Evolutionary conservation across 2,888 invertebrate genomes (phyloP), one percentile per base, ranked within the genome.

Genomic region (Chrysomela aeneicollis): DNA sequence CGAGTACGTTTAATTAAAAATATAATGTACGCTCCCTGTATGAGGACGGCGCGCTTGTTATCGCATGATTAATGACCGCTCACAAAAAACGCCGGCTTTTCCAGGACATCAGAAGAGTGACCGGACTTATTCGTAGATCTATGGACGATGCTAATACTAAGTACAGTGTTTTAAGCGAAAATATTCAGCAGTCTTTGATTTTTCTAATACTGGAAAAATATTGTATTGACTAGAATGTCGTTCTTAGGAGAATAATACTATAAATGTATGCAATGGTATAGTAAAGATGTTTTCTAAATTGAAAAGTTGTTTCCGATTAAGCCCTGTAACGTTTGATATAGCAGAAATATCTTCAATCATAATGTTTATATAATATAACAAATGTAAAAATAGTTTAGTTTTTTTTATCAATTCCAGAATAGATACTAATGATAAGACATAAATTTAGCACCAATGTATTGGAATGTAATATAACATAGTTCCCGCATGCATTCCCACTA

Each of bases 161-260:
- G n/a, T 21, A 22, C 21, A 42, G 55, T 57, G 46, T 12, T 35
- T 12, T 18, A 49, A 21, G 59, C 50, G 60, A 58, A 64, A 64
- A 54, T 59, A 61, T 55, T 47, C 30, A 63, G 69, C 76, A 76
- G 76, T 76, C 76, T 76, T 76, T 74, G 70, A 67, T 70, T 63
- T 64, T 61, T 49, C 60, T 73, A 74, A 74, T 74, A 74, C 74
- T 74, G 74, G 67, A 58, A 51, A 57, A 57, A 57, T 57, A 70
- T 64, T 53, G 60, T 68, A 66, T 49, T 73, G 74, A 74, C 74
- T 74, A 74, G 74, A 74, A 58, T 63, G 63, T 61, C 65, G 47
- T 58, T 61, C 42, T 58, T 64, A 54, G 59, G 60, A 64, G 35
- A 59, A 42, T 58, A 62, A 18, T 59, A 47, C 15, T 55, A 37